Conservation (phyloP, 1,140 invertebrate genomes). For the Drosophila bifasciata region DNA sequence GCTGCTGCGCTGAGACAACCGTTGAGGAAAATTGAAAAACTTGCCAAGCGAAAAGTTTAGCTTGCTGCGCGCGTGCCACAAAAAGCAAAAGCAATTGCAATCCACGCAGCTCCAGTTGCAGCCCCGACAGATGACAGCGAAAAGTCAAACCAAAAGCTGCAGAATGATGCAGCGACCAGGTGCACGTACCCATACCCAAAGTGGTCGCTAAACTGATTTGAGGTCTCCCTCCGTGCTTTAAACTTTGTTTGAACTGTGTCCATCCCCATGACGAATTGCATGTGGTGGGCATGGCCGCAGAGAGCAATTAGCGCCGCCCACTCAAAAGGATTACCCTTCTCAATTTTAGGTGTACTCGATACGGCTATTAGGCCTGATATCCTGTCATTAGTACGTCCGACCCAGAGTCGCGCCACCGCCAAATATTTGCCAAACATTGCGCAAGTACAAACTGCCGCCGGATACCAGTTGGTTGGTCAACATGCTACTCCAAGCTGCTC, state of each 20-base stretch:
- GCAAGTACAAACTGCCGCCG: slow-evolving; percentile 49
- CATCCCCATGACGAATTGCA: slow-evolving; percentile 10
- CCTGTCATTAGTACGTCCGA: slow-evolving; percentile 53
- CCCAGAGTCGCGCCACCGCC: slow-evolving; percentile 18
- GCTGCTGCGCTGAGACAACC: slow-evolving; percentile 48
- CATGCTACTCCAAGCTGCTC: background rate
- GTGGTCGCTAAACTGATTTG: no score
- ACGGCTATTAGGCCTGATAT: slow-evolving; percentile 72
- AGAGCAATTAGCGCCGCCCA: slow-evolving; percentile 59
- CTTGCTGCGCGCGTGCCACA: slow-evolving; percentile 55
- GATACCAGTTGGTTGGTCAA: slow-evolving; percentile 6
- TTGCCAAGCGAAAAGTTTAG: slow-evolving; percentile 63
- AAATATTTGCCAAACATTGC: slow-evolving; percentile 70
- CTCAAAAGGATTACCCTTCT: slow-evolving; percentile 51
- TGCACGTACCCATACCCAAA: slow-evolving; percentile 26
- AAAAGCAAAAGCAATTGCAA: slow-evolving; percentile 11
- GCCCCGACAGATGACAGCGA: slow-evolving; percentile 20
- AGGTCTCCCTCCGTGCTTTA: no score
- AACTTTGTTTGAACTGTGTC: slow-evolving; percentile 39
- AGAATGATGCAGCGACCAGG: slow-evolving; percentile 24
- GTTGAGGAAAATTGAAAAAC: slow-evolving; percentile 68
- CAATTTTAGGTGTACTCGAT: slow-evolving; percentile 61
- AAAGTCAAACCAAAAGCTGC: slow-evolving; percentile 5
- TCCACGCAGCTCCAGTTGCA: background rate
- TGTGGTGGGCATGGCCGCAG: background rate